Base-by-base conservation (phyloP, 2,113 vertebrate genomes). In the Lagenorhynchus albirostris region DNA sequence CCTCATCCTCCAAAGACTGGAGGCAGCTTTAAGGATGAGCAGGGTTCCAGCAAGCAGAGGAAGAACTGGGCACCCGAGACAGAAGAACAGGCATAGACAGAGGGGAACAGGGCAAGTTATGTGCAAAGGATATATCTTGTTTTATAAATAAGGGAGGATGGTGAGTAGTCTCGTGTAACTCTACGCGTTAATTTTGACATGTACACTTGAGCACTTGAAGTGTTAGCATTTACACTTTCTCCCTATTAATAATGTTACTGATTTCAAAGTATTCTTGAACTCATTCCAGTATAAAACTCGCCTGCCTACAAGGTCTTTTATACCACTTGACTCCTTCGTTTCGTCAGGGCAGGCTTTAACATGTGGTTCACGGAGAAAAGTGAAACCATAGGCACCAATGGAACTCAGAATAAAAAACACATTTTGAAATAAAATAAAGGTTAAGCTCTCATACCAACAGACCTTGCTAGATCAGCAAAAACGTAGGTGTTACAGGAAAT, bases 401-500 rank as follows among this genome's bases (percentile, higher is more conserved):
- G 87, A 88, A 81, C 73, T 70, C 79, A 14, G 86, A 96, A 97
- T 91, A 97, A 96, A 96, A 93, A 93, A 94, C 94, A 94, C 62
- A 79, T 94, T 96, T 92, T 94, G 96, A 98, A 97, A 95, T 89
- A 94, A 96, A 94, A 96, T 91, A 79, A 88, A 96, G 98, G 95
- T 91, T 84, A 94, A 79, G 80, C 91, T 80, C 91, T 94, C 87
- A 71, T 71, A 90, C 94, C 86, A 74, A 63, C 79, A 94, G 85
- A 94, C 94, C 93, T 97, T 97, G 97, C 95, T 84, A 94, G 87
- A 89, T 97, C 84, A 98, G 92, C 97, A 98, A 71, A 95, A 95
- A 91, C 71, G 96, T 94, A 97, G 95, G 94, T 96, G 33, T 90
- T 98, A 97, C 96, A 98, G 97, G 97, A 98, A 98, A 98, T 95